Conservation (phyloP, 1,140 invertebrate species). For the Kradibia gibbosae region DNA sequence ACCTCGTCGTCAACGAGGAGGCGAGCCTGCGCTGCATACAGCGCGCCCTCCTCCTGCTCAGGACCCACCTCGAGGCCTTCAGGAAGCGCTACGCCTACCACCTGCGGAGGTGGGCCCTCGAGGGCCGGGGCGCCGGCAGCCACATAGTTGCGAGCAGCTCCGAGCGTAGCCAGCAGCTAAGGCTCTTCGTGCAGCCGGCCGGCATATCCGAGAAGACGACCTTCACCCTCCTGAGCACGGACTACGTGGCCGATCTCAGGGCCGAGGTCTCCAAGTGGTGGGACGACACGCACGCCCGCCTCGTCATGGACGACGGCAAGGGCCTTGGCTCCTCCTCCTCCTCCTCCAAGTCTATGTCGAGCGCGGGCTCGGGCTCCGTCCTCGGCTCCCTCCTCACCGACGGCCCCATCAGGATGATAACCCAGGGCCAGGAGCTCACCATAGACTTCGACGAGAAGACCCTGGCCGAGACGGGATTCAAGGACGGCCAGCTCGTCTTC, state of each 20-base stretch:
- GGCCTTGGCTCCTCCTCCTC: background rate
- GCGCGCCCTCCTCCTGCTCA: constrained; percentile 86
- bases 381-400: constrained; percentile 81
- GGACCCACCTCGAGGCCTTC: constrained; percentile 94
- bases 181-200: constrained; percentile 88
- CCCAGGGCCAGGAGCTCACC: constrained; percentile 92
- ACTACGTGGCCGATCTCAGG: constrained; percentile 90
- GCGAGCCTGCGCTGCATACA: constrained; percentile 90
- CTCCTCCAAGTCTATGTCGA: constrained; percentile 45
- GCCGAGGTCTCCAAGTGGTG: constrained; percentile 96
- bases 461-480: constrained; percentile 90
- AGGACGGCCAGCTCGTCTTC: constrained; percentile 91
- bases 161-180: constrained; percentile 77
- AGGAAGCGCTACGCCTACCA: constrained; percentile 90
- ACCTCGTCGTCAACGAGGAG: constrained; percentile 82
- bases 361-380: constrained; percentile 62
- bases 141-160: constrained; percentile 77
- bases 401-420: constrained; percentile 91
- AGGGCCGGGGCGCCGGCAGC: constrained; percentile 83
- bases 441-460: constrained; percentile 95
- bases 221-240: constrained; percentile 83
- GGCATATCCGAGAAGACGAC: constrained; percentile 85
- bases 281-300: constrained; percentile 75
- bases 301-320: constrained; percentile 33
- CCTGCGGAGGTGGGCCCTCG: constrained; percentile 86